phyloP scores from a whole-genome alignment of 2,888 invertebrate genomes.

The Horisme vitalbata region DNA sequence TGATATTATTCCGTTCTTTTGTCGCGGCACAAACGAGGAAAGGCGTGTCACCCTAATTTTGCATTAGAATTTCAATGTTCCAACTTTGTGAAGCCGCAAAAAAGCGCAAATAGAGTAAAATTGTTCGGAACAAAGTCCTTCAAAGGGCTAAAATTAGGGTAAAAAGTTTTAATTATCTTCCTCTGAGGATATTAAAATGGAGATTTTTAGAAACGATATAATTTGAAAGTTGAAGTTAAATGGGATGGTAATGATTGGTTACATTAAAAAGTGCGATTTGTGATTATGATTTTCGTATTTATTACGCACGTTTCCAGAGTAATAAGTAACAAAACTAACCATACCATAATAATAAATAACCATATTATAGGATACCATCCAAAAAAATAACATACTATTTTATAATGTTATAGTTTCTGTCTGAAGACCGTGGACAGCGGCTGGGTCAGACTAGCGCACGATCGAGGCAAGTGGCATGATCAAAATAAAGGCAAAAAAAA shows the following conservation, averaged over 20 bases:
- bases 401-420: too few species aligned
- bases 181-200: conserved; percentile 32
- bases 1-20: conserved; percentile 13
- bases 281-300: not conserved
- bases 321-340: too few species aligned
- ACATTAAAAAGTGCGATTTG: conserved; percentile 9
- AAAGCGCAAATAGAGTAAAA: conserved; percentile 38
- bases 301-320: too few species aligned
- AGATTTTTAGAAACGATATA: conserved; percentile 33
- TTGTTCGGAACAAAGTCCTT: conserved; percentile 36
- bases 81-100: conserved; percentile 32
- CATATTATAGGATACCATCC: too few species aligned
- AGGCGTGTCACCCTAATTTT: conserved; percentile 25
- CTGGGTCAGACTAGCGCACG: too few species aligned
- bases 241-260: conserved; percentile 28
- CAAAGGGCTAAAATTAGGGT: conserved; percentile 37
- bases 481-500: too few species aligned
- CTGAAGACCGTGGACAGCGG: too few species aligned
- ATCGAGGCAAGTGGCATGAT: too few species aligned
- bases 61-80: conserved; percentile 24
- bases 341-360: too few species aligned
- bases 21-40: conserved; percentile 18
- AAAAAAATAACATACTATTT: too few species aligned
- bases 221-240: conserved; percentile 27
- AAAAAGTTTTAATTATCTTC: conserved; percentile 37